Base-by-base conservation (phyloP, 2,888 invertebrate genomes). In the Leptopilina drosophilae region DNA sequence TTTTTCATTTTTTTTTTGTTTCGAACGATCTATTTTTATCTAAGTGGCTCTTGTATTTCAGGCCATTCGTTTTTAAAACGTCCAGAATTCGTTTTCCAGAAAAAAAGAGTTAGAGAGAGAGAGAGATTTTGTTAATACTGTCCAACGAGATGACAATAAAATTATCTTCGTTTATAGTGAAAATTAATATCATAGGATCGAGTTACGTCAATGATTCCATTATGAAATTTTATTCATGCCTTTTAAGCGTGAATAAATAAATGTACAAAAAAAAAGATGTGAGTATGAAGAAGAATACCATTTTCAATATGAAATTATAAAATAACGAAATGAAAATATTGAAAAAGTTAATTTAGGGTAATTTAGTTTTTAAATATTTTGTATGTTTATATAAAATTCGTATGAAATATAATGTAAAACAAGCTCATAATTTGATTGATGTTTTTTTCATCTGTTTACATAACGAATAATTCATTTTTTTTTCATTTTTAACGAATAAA, bases 11-110 rank as follows among this genome's bases (percentile, higher is more conserved):
- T 46, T 46, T 9, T 46, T 46, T 46, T 46, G 20, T 67, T 69
- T 69, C 46, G 69, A 69, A 49, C 69, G 49, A 69, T 69, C 46
- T 69, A 53, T 69, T 69, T 69, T 69, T 53, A 49, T 26, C 26
- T 49, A 46, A 69, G 69, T 49, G 46, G 26, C 49, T 26, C 69
- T 69, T 69, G 69, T 20, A 49, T 46, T 69, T 49, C 40, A 65
- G 65, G 9, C 14, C 42, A 69, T 49, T 69, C 49, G 12, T 26
- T 69, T 33, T 69, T 26, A 14, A 49, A 69, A 53, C 14, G 12
- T 53, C 49, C 49, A 49, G 49, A 69, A 49, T 69, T 69, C 12
- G 49, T 53, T 49, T n/a, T n/a, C 5, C n/a, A 59, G 59, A 46
- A 9, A 42, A 42, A 42, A 42, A 42, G 49, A 49, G 11, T 12